Base-by-base conservation (phyloP, 2,113 vertebrate genomes). In the Vidua macroura region DNA sequence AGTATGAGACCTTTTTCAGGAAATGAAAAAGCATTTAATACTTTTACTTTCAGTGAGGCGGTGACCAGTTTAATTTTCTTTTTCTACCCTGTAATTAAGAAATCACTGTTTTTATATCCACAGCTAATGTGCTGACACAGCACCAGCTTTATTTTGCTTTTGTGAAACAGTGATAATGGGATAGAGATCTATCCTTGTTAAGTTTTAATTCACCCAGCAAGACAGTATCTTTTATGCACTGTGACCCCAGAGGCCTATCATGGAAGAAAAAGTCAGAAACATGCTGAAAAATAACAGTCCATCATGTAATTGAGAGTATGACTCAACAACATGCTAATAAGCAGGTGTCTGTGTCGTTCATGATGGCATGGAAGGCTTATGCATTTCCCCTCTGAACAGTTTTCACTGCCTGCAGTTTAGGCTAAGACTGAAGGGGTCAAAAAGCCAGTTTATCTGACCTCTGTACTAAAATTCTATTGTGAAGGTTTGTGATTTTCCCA, bases 61-160 rank as follows among this genome's bases (percentile, higher is more conserved):
- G 48, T 56, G 72, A 74, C 28, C n/a, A 53, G 56, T 90, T 95
- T 92, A 92, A 55, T 93, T 89, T 90, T 92, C 14, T 75, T 64
- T 93, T 92, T 78, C 58, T 86, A 56, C 52, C n/a, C 55, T 86
- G 37, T 83, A 94, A 77, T 97, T 95, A 77, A 92, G 55, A 95
- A 97, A 95, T 83, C 43, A 58, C 22, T 51, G 62, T 33, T 93
- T 95, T 94, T 64, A 88, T 51, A 83, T 60, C 51, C 20, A 39
- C 48, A 72, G 37, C 33, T 81, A 75, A 81, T 93, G 44, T 90
- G 72, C 94, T 96, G 95, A 91, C 55, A 82, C 78, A 86, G 78
- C 75, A 76, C n/a, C 86, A 49, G 60, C 35, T 96, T 93, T 93
- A 94, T 93, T 95, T 80, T 83, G 64, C 37, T 10, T 92, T 86